Conservation (phyloP, 2,113 vertebrate species). For the Gymnogyps californianus region DNA sequence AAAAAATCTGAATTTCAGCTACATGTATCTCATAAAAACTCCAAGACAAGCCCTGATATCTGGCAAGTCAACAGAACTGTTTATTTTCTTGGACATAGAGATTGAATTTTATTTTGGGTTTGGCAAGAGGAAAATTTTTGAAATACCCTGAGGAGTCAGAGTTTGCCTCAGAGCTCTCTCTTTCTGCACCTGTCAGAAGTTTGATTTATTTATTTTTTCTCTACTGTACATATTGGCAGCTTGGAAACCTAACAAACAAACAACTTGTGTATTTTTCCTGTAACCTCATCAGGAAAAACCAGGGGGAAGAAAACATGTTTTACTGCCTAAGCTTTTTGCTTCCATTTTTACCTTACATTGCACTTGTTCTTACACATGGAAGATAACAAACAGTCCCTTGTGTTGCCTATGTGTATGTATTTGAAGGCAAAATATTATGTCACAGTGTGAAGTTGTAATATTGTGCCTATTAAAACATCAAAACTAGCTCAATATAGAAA, state of each 20-base stretch:
- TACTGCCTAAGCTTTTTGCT: constrained; percentile 6
- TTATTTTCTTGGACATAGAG: constrained; percentile 50
- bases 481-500: constrained; percentile 43
- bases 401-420: neutral
- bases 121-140: constrained; percentile 30
- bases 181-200: constrained; percentile 58
- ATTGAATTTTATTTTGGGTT: constrained; percentile 44
- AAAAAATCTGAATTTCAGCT: neutral
- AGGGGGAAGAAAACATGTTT: constrained; percentile 25
- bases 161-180: constrained; percentile 41
- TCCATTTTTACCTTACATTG: constrained; percentile 2
- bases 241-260: constrained; percentile 50
- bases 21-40: neutral
- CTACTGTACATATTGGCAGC: constrained; percentile 52
- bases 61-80: constrained; percentile 22
- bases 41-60: neutral
- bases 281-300: constrained; percentile 15
- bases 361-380: neutral
- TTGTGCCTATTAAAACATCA: constrained; percentile 32
- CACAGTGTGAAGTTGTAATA: constrained; percentile 33
- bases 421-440: constrained; percentile 51
- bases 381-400: constrained; percentile 31
- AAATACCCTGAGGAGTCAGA: constrained; percentile 5
- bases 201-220: constrained; percentile 8
- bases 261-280: constrained; percentile 38